phyloP scores from a whole-genome alignment of 2,797 vertebrate genomes.

The Pangasius larnaudii region DNA sequence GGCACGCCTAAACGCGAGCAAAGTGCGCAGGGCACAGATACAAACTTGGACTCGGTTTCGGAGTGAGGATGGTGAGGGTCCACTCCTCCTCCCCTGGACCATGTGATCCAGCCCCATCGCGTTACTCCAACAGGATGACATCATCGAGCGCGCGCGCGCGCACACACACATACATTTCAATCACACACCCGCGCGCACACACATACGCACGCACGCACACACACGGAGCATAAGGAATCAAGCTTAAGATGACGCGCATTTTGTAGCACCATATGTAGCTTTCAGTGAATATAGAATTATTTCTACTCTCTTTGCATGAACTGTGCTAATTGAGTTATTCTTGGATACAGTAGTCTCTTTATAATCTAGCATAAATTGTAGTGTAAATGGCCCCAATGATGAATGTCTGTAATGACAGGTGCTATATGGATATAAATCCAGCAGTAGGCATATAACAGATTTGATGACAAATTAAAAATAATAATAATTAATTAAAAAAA shows the following conservation, averaged over 20 bases:
- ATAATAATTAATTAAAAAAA: neutral
- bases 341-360: neutral
- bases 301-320: neutral
- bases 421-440: neutral
- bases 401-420: neutral
- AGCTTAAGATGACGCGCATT: neutral
- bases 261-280: too few species aligned
- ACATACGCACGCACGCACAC: neutral
- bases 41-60: slow-evolving; percentile 19
- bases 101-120: slow-evolving; percentile 37
- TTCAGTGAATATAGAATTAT: neutral
- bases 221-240: neutral
- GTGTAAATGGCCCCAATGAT: neutral
- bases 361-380: neutral
- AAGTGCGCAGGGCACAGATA: neutral
- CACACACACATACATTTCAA: slow-evolving; percentile 9
- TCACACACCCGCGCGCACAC: neutral
- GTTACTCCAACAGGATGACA: slow-evolving; percentile 38
- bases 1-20: neutral
- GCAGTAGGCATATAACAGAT: neutral
- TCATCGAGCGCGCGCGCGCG: slow-evolving; percentile 10
- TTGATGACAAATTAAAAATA: neutral
- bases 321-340: neutral
- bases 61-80: slow-evolving; percentile 19
- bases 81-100: slow-evolving; percentile 35